phyloP scores from a whole-genome alignment of 2,113 vertebrate species.

The Madoqua kirkii region DNA sequence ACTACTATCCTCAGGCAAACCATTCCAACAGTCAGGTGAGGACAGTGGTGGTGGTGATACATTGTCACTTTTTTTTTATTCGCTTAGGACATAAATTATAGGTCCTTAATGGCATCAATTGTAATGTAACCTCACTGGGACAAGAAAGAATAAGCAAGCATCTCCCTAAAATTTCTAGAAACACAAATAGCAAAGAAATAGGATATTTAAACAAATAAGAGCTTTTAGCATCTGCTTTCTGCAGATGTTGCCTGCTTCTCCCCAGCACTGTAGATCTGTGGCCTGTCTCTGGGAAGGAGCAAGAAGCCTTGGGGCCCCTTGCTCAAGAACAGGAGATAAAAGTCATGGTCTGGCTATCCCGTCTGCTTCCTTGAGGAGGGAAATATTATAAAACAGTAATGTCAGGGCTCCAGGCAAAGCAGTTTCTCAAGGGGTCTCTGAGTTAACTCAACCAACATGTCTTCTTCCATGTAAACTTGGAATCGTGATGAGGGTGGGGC shows the following conservation, averaged over 20 bases:
- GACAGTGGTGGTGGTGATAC: not conserved
- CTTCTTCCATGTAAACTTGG: not conserved
- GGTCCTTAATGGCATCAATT: not conserved
- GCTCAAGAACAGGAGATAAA: conserved; percentile 20
- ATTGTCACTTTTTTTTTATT: not conserved
- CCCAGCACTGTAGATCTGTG: not conserved
- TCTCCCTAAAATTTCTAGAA: conserved; percentile 37
- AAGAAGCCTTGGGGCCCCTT: not conserved
- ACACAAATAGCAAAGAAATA: conserved; percentile 18
- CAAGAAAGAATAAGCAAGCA: conserved; percentile 14
- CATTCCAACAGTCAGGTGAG: not conserved
- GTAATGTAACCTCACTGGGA: not conserved
- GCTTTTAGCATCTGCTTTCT: not conserved
- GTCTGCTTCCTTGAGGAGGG: conserved; percentile 31
- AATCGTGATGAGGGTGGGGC: not conserved
- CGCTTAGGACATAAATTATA: not conserved
- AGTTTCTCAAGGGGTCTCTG: not conserved
- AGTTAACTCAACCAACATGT: conserved; percentile 14
- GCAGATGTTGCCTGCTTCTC: not conserved
- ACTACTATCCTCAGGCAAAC: not conserved
- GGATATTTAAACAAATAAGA: conserved; percentile 22
- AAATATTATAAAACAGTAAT: conserved; percentile 17
- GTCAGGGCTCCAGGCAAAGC: not conserved
- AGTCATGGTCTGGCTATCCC: not conserved
- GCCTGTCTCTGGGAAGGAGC: not conserved